Percentiles rank a stretch among this genome's conserved stretches.
These are phyloP conservation scores for Acanthis flammea DNA, from an alignment of 2,797 vertebrate genomes.

Conservation along the genomic window DNA sequence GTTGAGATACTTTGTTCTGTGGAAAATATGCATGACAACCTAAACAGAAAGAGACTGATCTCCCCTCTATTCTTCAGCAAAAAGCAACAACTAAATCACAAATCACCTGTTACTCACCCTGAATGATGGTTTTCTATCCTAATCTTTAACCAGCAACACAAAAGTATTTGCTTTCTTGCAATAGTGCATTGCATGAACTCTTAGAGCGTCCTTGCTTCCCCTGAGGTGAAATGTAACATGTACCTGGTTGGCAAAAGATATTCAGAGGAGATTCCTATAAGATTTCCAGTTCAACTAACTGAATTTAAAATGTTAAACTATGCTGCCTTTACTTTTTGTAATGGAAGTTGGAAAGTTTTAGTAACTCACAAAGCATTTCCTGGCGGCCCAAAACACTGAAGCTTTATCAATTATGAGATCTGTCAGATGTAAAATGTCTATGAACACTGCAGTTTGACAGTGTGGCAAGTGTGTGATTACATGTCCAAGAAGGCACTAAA, in stretches of 20 bases:
- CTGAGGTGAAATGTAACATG: background rate
- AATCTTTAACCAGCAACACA: background rate
- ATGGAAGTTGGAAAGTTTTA: background rate
- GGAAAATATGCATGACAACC: background rate
- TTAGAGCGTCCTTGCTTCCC: background rate
- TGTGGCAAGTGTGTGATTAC: background rate
- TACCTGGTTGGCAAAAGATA: background rate
- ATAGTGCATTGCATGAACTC: background rate
- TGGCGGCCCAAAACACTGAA: background rate
- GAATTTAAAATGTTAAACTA: background rate
- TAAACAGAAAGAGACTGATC: background rate
- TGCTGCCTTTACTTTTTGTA: background rate
- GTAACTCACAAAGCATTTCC: background rate
- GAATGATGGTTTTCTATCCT: background rate
- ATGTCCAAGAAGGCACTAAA: background rate
- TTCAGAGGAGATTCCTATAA: background rate
- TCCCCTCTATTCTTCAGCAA: background rate
- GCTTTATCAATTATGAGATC: background rate
- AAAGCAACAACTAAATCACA: background rate
- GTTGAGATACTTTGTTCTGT: background rate
- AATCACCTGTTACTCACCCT: background rate
- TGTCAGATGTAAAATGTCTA: background rate
- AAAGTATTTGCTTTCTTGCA: background rate
- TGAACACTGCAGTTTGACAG: background rate
- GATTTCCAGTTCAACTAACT: background rate